Conservation (phyloP, 1,140 invertebrate species). For the Rhopalosiphum maidis region DNA sequence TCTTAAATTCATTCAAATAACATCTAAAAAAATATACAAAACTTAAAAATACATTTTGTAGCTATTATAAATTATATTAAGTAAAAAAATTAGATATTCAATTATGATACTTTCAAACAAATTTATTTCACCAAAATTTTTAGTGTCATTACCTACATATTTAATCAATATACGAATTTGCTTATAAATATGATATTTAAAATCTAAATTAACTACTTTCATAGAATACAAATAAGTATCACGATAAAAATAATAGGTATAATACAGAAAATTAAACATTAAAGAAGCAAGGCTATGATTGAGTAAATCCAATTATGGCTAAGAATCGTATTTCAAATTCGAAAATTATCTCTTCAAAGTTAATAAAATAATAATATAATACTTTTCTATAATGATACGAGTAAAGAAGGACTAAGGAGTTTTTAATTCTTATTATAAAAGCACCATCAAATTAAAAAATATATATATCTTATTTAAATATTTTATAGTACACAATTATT, state of each 20-base stretch:
- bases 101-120: not conserved
- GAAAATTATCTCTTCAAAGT: not conserved
- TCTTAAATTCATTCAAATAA: not conserved
- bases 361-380: not conserved
- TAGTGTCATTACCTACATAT: no score
- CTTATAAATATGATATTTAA: no score
- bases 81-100: not conserved
- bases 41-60: not conserved
- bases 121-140: no score
- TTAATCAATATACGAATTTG: no score
- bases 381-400: not conserved
- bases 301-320: not conserved
- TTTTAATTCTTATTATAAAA: not conserved
- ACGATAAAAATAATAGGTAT: not conserved
- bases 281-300: not conserved
- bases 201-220: no score
- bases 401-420: not conserved
- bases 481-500: not conserved
- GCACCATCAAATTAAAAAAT: not conserved
- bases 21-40: not conserved
- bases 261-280: not conserved
- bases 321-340: not conserved
- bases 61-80: not conserved
- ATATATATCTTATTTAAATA: no score
- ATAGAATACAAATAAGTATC: not conserved